Percentiles rank a stretch among this genome's conserved stretches.
Evolutionary conservation across 1,140 invertebrate species (phyloP).

Genomic region (Wiebesia pumilae): DNA sequence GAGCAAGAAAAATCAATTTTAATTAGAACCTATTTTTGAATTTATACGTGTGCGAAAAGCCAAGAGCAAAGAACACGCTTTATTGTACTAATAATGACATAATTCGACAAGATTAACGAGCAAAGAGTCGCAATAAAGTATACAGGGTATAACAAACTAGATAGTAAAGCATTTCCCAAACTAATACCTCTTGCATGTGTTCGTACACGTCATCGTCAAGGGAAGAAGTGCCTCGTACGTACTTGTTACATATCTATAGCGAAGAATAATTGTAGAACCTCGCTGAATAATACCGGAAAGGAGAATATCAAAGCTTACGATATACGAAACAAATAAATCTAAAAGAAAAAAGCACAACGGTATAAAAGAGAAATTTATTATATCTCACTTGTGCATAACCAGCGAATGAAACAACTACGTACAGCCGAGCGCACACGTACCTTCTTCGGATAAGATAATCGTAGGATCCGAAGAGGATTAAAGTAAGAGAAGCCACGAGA

Average conservation of each 20-base stretch:
- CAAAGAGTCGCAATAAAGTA: conserved; percentile 11
- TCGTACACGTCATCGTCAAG: background rate
- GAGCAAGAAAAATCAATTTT: conserved; percentile 22
- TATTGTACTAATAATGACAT: conserved; percentile 11
- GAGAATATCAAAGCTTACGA: conserved; percentile 18
- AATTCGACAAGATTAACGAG: background rate
- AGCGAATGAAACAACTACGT: background rate
- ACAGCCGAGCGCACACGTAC: background rate
- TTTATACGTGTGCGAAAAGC: background rate
- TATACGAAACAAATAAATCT: background rate
- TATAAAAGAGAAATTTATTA: conserved; percentile 14
- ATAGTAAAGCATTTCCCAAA: conserved; percentile 16
- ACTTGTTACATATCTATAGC: background rate
- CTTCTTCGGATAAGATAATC: conserved; percentile 24
- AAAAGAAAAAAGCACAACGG: background rate
- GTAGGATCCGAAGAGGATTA: conserved; percentile 19
- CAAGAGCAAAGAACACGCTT: background rate
- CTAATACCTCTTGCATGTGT: background rate
- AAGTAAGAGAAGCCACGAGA: background rate
- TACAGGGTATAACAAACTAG: background rate
- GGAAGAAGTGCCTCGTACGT: background rate
- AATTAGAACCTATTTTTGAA: background rate
- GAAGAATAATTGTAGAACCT: background rate
- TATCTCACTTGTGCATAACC: background rate
- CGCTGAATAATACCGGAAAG: background rate